Evolutionary conservation across 2,797 vertebrate genomes (phyloP), one percentile per base, ranked within the genome.

Genomic region (Channallabes apus): DNA sequence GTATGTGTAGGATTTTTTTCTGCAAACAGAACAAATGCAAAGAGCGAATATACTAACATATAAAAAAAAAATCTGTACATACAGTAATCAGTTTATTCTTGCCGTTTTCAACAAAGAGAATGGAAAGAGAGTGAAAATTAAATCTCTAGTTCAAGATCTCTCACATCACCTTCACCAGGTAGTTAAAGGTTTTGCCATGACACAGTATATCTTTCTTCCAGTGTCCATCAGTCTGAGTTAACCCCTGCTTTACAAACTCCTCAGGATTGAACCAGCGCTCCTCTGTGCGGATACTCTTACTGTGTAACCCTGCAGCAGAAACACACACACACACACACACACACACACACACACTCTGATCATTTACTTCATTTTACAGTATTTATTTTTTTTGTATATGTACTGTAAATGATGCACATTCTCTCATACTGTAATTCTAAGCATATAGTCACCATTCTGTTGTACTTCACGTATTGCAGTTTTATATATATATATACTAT

Each of bases 261-360:
- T 8, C 38, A 0, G 93, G 94, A 67, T 54, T 94, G 87, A 94
- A 71, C 94, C 94, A 95, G 17, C 67, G 54, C 0, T 65, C 82
- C 78, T 91, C 90, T 0, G 93, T 95, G 0, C 94, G 92, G 68
- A 95, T 92, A 75, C 94, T 89, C 80, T 92, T 93, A 58, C 92
- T 92, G 59, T 54, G 7, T 3, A 22, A 85, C 32, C 93, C 94
- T 94, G 87, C 17, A 22, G 71, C 64, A 71, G 7, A 79, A 29
- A 79, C 4, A 75, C 24, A 17, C 38, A 41, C 62, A 41, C 41
- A 7, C 41, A 41, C 38, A 38, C 38, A 38, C 38, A 79, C 14
- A 79, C 51, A 79, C 4, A 75, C 22, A 17, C 38, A 38, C 62
- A 29, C 14, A 22, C 81, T n/a, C 24, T 12, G 62, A 64, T 64